Evolutionary conservation across 2,888 invertebrate genomes (phyloP).

Genomic region (Eupeodes luniger): DNA sequence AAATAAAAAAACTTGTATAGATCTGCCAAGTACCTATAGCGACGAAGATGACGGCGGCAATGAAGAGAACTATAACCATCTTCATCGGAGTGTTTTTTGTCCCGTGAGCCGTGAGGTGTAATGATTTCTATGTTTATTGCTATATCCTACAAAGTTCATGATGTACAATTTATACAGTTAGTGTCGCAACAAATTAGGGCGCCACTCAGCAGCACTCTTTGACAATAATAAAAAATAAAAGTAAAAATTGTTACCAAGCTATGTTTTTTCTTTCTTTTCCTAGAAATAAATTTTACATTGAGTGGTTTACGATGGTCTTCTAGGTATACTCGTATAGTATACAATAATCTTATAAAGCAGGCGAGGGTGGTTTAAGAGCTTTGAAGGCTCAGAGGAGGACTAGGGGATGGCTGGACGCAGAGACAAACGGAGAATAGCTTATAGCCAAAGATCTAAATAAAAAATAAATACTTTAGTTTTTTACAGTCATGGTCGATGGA

Average conservation of each 20-base stretch:
- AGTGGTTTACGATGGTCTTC: constrained; percentile 26
- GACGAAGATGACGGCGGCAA: no score
- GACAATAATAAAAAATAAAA: constrained; percentile 21
- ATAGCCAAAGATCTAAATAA: constrained; percentile 28
- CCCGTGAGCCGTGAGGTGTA: not conserved
- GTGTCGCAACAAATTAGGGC: constrained; percentile 58
- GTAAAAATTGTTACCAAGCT: constrained; percentile 15
- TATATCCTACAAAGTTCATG: not conserved
- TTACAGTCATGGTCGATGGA: not conserved
- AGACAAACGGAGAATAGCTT: not conserved
- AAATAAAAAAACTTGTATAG: constrained; percentile 1
- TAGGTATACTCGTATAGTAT: no score
- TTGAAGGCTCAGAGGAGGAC: not conserved
- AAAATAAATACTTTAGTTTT: constrained; percentile 10
- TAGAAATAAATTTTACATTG: constrained; percentile 54
- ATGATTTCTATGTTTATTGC: not conserved
- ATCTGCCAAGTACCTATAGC: not conserved
- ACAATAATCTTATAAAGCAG: not conserved
- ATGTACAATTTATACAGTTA: constrained; percentile 1
- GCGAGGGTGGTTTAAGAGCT: not conserved
- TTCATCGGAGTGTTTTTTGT: not conserved
- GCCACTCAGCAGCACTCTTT: constrained; percentile 45
- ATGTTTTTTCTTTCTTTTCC: not conserved
- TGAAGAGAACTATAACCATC: not conserved
- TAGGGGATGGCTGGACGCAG: not conserved